Percentiles rank a stretch among this genome's conserved stretches.
Conservation (phyloP, 2,113 vertebrate species). For the Riparia riparia region DNA sequence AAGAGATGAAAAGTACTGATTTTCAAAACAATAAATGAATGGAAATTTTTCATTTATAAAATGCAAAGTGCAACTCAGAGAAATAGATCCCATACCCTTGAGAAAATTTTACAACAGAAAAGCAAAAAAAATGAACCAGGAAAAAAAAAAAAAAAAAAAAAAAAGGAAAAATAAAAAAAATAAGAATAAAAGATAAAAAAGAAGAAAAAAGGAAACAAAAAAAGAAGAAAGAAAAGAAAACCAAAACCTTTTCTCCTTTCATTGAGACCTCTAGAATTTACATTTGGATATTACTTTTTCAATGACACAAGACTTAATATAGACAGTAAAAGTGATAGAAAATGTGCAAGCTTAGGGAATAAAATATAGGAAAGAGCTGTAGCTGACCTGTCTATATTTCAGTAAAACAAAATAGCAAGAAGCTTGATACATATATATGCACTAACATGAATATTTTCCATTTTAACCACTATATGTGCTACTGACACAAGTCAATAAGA, state of each 20-base stretch:
- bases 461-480: neutral
- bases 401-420: neutral
- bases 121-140: neutral
- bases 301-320: neutral
- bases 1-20: neutral
- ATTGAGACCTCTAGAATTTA: neutral
- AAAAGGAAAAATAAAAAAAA: neutral
- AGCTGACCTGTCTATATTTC: neutral
- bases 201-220: neutral
- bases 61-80: neutral
- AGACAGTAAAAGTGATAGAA: neutral
- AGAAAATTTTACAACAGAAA: neutral
- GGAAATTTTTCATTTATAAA: neutral
- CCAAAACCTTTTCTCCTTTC: accelerated
- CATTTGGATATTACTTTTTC: neutral
- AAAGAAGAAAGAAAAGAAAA: neutral
- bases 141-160: neutral
- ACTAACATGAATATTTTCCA: neutral
- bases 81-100: neutral
- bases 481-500: neutral
- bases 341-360: neutral
- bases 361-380: neutral
- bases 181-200: accelerated
- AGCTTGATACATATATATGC: neutral
- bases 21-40: neutral